A percentile compares a stretch with the other conserved stretches of the same genome.
Evolutionary conservation across 2,888 invertebrate genomes (phyloP).

Genomic region (Caenorhabditis wallacei): DNA sequence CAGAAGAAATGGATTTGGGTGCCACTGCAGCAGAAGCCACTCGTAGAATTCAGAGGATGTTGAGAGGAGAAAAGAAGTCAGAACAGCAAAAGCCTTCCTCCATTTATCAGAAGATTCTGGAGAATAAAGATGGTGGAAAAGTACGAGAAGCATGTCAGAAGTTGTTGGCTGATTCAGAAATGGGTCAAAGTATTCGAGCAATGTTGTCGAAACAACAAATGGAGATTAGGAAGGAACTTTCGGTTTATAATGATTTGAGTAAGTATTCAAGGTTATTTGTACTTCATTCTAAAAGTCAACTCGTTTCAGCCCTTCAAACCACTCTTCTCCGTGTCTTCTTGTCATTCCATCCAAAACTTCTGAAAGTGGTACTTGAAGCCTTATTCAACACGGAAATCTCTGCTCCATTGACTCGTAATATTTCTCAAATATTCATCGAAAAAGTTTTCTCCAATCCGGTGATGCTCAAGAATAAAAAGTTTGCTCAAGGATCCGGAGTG

Average conservation of each 20-base stretch:
- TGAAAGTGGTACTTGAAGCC: slow-evolving; percentile 68
- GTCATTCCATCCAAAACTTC: slow-evolving; percentile 71
- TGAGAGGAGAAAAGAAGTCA: slow-evolving; percentile 13
- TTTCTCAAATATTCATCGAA: slow-evolving; percentile 65
- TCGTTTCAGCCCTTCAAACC: slow-evolving; percentile 68
- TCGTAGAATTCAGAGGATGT: slow-evolving; percentile 46
- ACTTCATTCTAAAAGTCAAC: background rate
- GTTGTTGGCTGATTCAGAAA: slow-evolving; percentile 42
- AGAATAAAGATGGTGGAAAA: slow-evolving; percentile 38
- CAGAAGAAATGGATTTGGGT: slow-evolving; percentile 70
- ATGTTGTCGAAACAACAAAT: slow-evolving; percentile 38
- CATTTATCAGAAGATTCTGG: slow-evolving; percentile 31
- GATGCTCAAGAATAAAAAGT: slow-evolving; percentile 70
- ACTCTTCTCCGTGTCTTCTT: slow-evolving; percentile 68
- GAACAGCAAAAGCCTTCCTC: background rate
- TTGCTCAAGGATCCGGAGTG: slow-evolving; percentile 70
- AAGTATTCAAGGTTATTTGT: background rate
- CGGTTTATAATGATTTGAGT: slow-evolving; percentile 50
- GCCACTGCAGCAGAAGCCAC: slow-evolving; percentile 62
- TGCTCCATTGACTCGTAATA: slow-evolving; percentile 22
- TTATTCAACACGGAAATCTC: slow-evolving; percentile 60
- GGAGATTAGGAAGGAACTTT: slow-evolving; percentile 21
- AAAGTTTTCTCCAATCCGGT: slow-evolving; percentile 65
- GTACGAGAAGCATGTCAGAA: slow-evolving; percentile 28
- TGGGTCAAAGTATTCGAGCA: slow-evolving; percentile 33